phyloP scores from a whole-genome alignment of 2,113 vertebrate genomes.

The Paralichthys olivaceus region DNA sequence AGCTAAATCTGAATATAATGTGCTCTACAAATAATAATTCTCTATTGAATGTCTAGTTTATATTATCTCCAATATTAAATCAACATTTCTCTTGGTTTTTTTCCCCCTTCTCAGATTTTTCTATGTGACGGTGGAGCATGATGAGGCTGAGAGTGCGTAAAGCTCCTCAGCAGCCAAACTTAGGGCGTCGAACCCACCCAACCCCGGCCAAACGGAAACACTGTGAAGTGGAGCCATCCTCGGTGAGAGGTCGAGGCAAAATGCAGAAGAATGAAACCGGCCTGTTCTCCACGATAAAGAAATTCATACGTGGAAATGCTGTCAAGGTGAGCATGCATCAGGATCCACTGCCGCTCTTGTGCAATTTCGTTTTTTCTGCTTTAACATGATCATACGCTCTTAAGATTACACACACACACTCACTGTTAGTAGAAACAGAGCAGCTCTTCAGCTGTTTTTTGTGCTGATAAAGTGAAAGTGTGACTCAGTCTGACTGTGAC shows the following conservation, averaged over 20 bases:
- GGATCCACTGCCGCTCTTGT: background rate
- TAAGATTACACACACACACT: no score
- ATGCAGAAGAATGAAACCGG: conserved; percentile 84
- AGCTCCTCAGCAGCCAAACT: conserved; percentile 91
- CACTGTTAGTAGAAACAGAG: no score
- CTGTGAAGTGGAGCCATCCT: conserved; percentile 75
- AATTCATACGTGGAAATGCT: conserved; percentile 83
- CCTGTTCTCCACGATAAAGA: conserved; percentile 84
- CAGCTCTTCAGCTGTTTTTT: no score
- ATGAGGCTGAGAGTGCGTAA: conserved; percentile 99
- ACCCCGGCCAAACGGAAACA: conserved; percentile 93
- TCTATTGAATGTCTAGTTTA: no score
- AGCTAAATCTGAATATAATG: no score
- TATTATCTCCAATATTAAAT: background rate
- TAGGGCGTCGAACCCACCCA: conserved; percentile 78
- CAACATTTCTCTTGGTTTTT: background rate
- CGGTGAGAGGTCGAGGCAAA: conserved; percentile 69
- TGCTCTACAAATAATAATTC: no score
- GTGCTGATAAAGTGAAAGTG: no score
- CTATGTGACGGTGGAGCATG: conserved; percentile 89
- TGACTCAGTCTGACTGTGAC: no score
- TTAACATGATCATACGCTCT: background rate
- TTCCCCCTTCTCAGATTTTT: conserved; percentile 78
- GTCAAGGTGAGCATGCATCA: conserved; percentile 75
- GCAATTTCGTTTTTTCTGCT: background rate